Evolutionary conservation across 2,888 invertebrate genomes (phyloP).

Genomic region (Galerucella calmariensis): DNA sequence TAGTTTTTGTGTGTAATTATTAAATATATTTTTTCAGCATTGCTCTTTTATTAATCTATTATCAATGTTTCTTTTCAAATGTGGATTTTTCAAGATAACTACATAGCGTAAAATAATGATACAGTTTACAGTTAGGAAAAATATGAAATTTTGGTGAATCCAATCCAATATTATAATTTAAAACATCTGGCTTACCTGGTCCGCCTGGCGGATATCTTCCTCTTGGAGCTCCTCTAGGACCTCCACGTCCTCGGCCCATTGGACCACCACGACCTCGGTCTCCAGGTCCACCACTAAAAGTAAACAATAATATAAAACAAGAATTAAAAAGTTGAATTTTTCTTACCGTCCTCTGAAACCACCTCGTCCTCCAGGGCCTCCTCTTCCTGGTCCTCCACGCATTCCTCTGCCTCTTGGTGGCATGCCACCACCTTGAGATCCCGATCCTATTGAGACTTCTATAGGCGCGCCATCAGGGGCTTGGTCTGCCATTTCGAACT

Average conservation of each 20-base stretch:
- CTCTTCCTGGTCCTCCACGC: conserved; percentile 38
- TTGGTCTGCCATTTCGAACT: conserved; percentile 23
- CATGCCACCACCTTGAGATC: conserved; percentile 23
- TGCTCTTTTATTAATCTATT: no score
- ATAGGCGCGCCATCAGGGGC: conserved; percentile 16
- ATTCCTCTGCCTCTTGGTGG: conserved; percentile 21
- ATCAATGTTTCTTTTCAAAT: no score
- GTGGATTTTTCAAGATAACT: no score
- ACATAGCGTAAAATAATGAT: no score
- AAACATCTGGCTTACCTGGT: conserved; percentile 35
- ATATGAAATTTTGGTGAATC: no score
- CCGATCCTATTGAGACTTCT: conserved; percentile 13
- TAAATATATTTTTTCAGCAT: no score
- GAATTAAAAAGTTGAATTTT: neutral
- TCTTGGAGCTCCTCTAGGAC: conserved; percentile 50
- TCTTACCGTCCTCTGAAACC: conserved; percentile 51
- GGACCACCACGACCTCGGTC: conserved; percentile 54
- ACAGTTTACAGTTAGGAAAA: no score
- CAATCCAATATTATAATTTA: no score
- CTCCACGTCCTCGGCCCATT: conserved; percentile 53
- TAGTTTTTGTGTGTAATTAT: no score
- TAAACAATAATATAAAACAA: conserved; percentile 26
- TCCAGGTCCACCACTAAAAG: conserved; percentile 52
- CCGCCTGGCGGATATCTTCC: conserved; percentile 50
- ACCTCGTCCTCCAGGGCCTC: conserved; percentile 40